Base-by-base conservation (phyloP, 2,797 vertebrate species). In the Danio jaintianensis region DNA sequence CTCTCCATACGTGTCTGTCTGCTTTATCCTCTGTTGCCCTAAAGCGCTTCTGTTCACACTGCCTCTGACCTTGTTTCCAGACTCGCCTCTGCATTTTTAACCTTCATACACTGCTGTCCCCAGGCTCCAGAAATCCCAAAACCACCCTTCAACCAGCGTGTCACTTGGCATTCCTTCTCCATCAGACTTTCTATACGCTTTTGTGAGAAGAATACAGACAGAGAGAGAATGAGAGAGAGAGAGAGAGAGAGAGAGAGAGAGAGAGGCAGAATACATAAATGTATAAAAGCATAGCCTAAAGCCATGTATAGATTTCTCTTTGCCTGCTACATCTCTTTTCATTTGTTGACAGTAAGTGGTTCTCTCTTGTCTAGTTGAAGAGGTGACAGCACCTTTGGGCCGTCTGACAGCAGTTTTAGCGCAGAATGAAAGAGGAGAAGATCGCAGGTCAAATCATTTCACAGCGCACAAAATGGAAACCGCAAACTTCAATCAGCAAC, bases 271-370 rank as follows among this genome's bases (percentile, higher is more conserved):
- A 73, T 80, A 66, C 78, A 80, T 80, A 80, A 47, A 80, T 80
- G 11, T 73, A 72, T 73, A 36, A 80, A 64, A 80, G 69, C 78
- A 73, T 80, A 53, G 78, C 68, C 78, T 64, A 72, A 73, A 80
- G 78, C 78, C 40, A 63, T 55, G 59, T 72, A 80, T 80, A 64
- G 78, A 66, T 80, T 80, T 80, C 78, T 73, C 59, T 80, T 80
- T 73, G 48, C 48, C 68, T 55, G 78, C 55, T 80, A 80, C 59
- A 66, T 64, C 78, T 80, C 69, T 80, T 79, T 79, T 66, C 69
- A 80, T 80, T 73, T 73, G 78, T 80, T 72, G 78, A 80, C 59
- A 72, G 50, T 73, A 80, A 80, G 78, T 66, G 58, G 59, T 73
- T 66, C 38, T 80, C 78, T 80, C 78, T 80, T 55, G 78, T 80